Evolutionary conservation across 2,797 vertebrate genomes (phyloP).

Genomic region (Aselliscus stoliczkanus): DNA sequence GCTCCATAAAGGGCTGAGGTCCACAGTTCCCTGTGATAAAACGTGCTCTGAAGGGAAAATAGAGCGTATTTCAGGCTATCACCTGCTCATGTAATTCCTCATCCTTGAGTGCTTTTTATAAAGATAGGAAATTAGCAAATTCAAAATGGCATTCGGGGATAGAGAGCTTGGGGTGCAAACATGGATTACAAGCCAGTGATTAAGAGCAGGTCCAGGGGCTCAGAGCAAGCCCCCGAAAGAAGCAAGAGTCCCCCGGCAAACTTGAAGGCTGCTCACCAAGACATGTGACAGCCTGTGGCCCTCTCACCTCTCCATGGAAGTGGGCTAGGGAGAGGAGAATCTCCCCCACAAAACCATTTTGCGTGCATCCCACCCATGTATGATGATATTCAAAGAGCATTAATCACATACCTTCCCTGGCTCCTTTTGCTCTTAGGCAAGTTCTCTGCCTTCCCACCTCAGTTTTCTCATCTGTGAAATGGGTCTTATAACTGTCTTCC

Average conservation of each 20-base stretch:
- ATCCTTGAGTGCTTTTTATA: not conserved
- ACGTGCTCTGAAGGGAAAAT: not conserved
- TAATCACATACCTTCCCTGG: not conserved
- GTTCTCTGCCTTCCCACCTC: not conserved
- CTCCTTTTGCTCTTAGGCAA: not conserved
- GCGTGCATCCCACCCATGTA: accelerated
- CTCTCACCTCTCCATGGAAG: not conserved
- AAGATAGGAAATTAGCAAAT: not conserved
- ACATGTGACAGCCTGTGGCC: not conserved
- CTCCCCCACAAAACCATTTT: too few species aligned
- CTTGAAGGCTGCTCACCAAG: not conserved
- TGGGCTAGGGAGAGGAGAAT: not conserved
- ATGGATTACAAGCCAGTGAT: not conserved
- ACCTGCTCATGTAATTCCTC: not conserved
- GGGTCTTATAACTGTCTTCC: not conserved
- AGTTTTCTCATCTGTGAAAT: not conserved
- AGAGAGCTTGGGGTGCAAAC: not conserved
- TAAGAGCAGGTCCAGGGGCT: not conserved
- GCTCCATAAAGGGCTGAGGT: not conserved
- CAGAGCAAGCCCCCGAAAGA: not conserved
- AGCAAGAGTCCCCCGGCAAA: not conserved
- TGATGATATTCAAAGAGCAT: accelerated
- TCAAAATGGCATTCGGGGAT: not conserved
- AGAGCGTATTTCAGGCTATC: not conserved
- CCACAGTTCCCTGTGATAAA: not conserved